A percentile compares a stretch with the other conserved stretches of the same genome.
These are phyloP conservation scores for Dryoscopus gambensis DNA, from an alignment of 2,113 vertebrate species.

Conservation along the genomic window DNA sequence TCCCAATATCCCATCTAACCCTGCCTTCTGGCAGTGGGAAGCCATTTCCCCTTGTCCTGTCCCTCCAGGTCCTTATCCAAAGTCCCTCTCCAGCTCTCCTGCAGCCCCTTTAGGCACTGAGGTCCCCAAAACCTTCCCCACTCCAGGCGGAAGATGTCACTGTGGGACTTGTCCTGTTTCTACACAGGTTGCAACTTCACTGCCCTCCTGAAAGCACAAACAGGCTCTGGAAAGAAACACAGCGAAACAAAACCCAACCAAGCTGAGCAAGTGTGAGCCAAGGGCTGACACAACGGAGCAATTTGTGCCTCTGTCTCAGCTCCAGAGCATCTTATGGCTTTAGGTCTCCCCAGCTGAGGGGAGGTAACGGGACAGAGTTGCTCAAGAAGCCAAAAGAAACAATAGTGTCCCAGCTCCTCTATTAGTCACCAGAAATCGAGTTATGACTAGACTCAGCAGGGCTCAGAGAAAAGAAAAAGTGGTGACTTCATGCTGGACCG, in stretches of 20 bases:
- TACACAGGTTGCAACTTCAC: not conserved
- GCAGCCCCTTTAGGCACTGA: not conserved
- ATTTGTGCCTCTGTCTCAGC: not conserved
- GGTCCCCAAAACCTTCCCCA: not conserved
- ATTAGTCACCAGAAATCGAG: slow-evolving; percentile 33
- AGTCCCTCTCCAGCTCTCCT: not conserved
- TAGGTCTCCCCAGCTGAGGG: slow-evolving; percentile 10
- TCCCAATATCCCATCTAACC: not conserved
- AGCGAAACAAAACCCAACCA: not conserved
- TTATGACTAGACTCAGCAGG: slow-evolving; percentile 46
- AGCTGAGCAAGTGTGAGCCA: not conserved
- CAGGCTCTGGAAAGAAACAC: not conserved
- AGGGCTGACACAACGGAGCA: not conserved
- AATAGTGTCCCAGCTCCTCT: slow-evolving; percentile 21
- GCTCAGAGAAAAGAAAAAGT: slow-evolving; percentile 32
- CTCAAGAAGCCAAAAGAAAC: slow-evolving; percentile 61
- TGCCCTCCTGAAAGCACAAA: not conserved
- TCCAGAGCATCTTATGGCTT: not conserved
- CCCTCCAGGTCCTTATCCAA: not conserved
- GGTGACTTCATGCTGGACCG: slow-evolving; percentile 42
- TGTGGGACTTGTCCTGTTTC: fast-evolving
- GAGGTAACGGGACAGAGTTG: slow-evolving; percentile 32
- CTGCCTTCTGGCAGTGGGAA: not conserved
- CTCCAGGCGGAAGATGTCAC: not conserved
- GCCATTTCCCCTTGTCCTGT: not conserved